Conservation (phyloP, 2,797 vertebrate genomes). For the Sarcophilus harrisii region DNA sequence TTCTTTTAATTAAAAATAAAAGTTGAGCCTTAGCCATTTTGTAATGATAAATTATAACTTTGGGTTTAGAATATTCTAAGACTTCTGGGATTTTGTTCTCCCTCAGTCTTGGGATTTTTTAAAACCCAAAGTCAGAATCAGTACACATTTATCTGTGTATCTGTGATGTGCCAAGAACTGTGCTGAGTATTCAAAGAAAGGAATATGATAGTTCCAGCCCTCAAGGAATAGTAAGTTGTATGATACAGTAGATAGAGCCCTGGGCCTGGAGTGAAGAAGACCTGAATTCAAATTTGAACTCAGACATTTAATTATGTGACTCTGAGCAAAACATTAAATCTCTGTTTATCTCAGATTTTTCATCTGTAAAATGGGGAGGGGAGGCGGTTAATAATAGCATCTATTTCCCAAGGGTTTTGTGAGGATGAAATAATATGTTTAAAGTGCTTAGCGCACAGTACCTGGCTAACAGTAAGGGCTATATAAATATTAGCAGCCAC, state of each 20-base stretch:
- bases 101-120: too few species aligned
- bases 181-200: background rate
- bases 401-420: background rate
- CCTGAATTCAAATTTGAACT: background rate
- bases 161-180: background rate
- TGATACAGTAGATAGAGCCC: background rate
- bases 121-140: background rate
- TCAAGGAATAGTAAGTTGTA: background rate
- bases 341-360: background rate
- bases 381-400: background rate
- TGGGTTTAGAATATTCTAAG: background rate
- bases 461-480: background rate
- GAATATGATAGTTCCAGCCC: background rate
- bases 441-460: background rate
- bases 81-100: background rate
- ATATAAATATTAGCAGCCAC: background rate
- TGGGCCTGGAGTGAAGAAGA: background rate
- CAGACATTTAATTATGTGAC: background rate
- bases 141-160: background rate
- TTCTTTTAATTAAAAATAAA: background rate
- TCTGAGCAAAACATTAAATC: background rate
- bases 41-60: background rate
- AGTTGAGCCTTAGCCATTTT: background rate
- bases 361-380: background rate
- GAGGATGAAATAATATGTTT: background rate